Evolutionary conservation across 2,888 invertebrate species (phyloP), one percentile per base, ranked within the genome.

Genomic region (Sepioteuthis lessoniana): DNA sequence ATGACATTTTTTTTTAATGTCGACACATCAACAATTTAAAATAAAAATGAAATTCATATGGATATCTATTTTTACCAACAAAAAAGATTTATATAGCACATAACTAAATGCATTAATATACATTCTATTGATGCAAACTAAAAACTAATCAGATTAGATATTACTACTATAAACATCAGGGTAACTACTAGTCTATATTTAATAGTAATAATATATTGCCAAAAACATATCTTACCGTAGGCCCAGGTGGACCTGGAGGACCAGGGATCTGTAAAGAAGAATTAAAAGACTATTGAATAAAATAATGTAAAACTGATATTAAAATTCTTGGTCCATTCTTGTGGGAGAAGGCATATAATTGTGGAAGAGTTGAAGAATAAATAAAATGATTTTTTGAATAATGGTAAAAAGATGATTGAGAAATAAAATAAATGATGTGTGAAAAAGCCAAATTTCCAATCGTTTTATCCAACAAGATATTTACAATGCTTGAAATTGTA

Each of bases 241-340:
- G 98, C 94, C 98, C 98, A 96, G 98, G 97, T 97, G 98, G 98
- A 95, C 98, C 98, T 96, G 98, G 97, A 98, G 98, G 96, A 98
- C 98, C 98, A 98, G 98, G 95, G 98, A 98, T 96, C 98, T 98
- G 98, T 98, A 97, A 76, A 13, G 76, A 76, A 76, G 76, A 76
- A 76, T 76, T 76, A n/a, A 76, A 76, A 25, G 76, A 16, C 76
- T 76, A 76, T 35, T 76, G n/a, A 76, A 76, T 76, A 76, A 76
- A 76, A 76, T 76, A 76, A 76, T 76, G 35, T 76, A 76, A n/a
- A 76, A 76, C 76, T 16, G 35, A 76, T 35, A 16, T 4, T 76
- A 13, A n/a, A 76, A 76, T 76, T 76, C 16, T 76, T 76, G 76
- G 16, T 4, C 4, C 1, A 76, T 76, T 76, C 76, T n/a, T 35